These are phyloP conservation scores for Leptarthrus brevirostris DNA, from an alignment of 2,888 invertebrate species.

Conservation along the genomic window DNA sequence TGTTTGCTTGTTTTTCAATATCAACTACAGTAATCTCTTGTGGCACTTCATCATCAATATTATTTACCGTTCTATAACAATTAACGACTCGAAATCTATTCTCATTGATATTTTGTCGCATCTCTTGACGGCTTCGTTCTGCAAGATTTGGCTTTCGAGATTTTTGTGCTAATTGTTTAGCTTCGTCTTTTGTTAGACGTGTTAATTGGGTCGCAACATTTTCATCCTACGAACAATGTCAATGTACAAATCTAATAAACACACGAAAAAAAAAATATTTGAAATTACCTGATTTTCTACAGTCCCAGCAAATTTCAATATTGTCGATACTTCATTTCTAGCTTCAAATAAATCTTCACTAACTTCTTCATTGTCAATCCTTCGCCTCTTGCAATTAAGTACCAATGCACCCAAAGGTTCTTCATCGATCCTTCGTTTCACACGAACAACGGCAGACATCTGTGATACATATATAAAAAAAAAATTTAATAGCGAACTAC, in stretches of 20 bases:
- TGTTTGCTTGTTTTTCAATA: constrained; percentile 67
- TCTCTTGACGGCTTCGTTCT: constrained; percentile 67
- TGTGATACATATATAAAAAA: not conserved
- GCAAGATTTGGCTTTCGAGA: constrained; percentile 67
- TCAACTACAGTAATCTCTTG: constrained; percentile 70
- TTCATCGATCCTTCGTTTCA: constrained; percentile 78
- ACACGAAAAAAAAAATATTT: constrained; percentile 5
- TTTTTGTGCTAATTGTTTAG: constrained; percentile 68
- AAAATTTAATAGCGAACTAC: not conserved
- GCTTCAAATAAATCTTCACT: constrained; percentile 52
- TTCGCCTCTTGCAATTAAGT: constrained; percentile 77
- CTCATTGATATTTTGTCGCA: constrained; percentile 67
- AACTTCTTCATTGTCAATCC: constrained; percentile 62
- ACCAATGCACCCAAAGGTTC: constrained; percentile 78
- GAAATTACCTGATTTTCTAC: constrained; percentile 73
- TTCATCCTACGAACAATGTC: constrained; percentile 65
- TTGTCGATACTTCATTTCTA: constrained; percentile 70
- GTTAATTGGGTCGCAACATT: constrained; percentile 67
- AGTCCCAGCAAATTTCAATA: constrained; percentile 80
- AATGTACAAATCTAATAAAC: not conserved
- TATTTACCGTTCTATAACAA: constrained; percentile 68
- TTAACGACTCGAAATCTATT: constrained; percentile 73
- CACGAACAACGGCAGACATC: constrained; percentile 73
- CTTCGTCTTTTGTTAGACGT: constrained; percentile 67
- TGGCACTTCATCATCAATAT: constrained; percentile 53